Conservation (phyloP, 2,113 vertebrate species). For the Notarius lentiginosus region DNA sequence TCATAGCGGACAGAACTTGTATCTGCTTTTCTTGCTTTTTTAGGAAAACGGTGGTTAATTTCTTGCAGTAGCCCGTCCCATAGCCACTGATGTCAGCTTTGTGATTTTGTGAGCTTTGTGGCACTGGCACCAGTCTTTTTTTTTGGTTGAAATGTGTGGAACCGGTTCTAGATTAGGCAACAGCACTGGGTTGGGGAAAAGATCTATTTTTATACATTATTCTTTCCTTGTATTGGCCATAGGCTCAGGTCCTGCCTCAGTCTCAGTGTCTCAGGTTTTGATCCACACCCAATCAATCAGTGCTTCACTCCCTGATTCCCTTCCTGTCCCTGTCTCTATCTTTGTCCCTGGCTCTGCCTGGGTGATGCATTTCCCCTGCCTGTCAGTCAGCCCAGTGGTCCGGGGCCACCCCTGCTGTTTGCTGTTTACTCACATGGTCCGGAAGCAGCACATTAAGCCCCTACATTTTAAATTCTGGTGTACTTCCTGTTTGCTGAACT, state of each 20-base stretch:
- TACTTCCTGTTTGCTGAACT: conserved; percentile 27
- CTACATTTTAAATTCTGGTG: not conserved
- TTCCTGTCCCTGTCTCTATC: not conserved
- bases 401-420: not conserved
- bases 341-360: not conserved
- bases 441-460: not conserved
- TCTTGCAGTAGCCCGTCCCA: no score
- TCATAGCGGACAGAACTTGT: no score
- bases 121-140: no score
- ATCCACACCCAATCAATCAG: not conserved
- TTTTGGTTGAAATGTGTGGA: no score
- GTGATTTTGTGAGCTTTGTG: no score
- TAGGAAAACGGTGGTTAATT: no score
- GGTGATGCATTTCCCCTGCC: conserved; percentile 16
- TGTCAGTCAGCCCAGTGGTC: not conserved
- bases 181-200: no score
- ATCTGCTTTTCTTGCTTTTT: no score
- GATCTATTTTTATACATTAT: no score
- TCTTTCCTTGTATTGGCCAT: not conserved
- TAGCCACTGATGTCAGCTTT: no score
- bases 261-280: not conserved
- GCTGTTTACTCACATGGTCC: not conserved
- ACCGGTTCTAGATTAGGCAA: no score
- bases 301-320: not conserved
- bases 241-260: not conserved